Conservation (phyloP, 1,140 invertebrate genomes). For the Coenobita brevimanus region DNA sequence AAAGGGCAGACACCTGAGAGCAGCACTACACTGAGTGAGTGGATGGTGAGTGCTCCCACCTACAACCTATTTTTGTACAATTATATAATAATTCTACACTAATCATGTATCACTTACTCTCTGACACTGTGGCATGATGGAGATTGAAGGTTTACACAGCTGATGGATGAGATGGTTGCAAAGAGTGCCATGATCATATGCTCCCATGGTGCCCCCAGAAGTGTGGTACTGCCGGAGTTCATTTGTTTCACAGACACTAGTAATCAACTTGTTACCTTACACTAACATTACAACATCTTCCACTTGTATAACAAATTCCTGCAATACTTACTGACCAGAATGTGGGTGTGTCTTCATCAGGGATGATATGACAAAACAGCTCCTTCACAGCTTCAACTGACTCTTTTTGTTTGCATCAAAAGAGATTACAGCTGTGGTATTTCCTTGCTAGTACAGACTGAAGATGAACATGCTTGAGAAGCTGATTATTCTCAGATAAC, state of each 20-base stretch:
- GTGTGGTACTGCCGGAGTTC: constrained; percentile 64
- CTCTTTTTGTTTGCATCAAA: constrained; percentile 37
- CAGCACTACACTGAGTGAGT: no score
- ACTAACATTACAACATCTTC: constrained; percentile 28
- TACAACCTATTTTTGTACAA: no score
- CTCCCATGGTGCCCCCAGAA: constrained; percentile 25
- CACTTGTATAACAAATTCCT: constrained; percentile 47
- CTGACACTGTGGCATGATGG: constrained; percentile 31
- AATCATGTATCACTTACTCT: constrained; percentile 44
- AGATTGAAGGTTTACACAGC: constrained; percentile 53
- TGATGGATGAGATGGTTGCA: constrained; percentile 52
- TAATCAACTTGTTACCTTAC: constrained; percentile 40
- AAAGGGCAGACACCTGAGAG: no score
- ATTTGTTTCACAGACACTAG: constrained; percentile 50
- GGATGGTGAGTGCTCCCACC: no score
- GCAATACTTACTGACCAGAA: constrained; percentile 30
- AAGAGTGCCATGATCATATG: constrained; percentile 67
- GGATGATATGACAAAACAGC: constrained; percentile 34
- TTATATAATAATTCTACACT: no score
- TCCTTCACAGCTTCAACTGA: constrained; percentile 53
- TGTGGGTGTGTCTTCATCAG: constrained; percentile 27
- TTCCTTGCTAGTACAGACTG: constrained; percentile 29
- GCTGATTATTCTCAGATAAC: constrained; percentile 41
- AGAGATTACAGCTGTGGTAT: neutral
- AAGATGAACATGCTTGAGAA: constrained; percentile 18